These are phyloP conservation scores for Neofelis nebulosa DNA, from an alignment of 2,113 vertebrate species.

Conservation along the genomic window DNA sequence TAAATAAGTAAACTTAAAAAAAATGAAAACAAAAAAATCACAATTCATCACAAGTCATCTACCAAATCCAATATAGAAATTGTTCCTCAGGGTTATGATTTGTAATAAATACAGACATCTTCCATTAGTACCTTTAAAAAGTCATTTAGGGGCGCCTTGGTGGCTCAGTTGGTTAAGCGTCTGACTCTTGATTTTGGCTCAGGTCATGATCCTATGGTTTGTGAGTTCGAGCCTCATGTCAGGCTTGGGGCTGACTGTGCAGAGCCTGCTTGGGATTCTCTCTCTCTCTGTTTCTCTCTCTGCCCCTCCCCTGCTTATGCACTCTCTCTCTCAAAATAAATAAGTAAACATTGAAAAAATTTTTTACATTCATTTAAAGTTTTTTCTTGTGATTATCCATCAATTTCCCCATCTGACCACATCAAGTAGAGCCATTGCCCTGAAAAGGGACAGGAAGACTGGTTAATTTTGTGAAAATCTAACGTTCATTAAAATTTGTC, in stretches of 20 bases:
- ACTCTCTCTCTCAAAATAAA: no score
- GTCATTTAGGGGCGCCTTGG: neutral
- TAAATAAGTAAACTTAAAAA: no score
- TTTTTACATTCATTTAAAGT: neutral
- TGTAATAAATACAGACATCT: slow-evolving; percentile 35
- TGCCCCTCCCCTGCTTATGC: no score
- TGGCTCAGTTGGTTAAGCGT: no score
- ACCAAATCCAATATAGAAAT: slow-evolving; percentile 10
- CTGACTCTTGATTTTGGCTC: no score
- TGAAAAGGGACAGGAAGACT: neutral
- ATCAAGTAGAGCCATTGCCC: neutral
- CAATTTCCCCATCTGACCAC: neutral
- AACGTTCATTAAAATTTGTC: slow-evolving; percentile 9
- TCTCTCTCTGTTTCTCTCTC: no score
- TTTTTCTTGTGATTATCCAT: neutral
- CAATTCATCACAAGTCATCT: neutral
- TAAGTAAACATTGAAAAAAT: no score
- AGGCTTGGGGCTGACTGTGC: no score
- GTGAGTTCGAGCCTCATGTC: no score
- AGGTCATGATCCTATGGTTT: no score
- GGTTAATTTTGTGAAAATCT: neutral
- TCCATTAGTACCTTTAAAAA: neutral
- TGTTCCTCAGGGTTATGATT: neutral
- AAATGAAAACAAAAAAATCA: neutral
- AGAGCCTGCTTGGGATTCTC: no score